Conservation (phyloP, 1,140 invertebrate genomes). For the Drosophila punjabiensis region DNA sequence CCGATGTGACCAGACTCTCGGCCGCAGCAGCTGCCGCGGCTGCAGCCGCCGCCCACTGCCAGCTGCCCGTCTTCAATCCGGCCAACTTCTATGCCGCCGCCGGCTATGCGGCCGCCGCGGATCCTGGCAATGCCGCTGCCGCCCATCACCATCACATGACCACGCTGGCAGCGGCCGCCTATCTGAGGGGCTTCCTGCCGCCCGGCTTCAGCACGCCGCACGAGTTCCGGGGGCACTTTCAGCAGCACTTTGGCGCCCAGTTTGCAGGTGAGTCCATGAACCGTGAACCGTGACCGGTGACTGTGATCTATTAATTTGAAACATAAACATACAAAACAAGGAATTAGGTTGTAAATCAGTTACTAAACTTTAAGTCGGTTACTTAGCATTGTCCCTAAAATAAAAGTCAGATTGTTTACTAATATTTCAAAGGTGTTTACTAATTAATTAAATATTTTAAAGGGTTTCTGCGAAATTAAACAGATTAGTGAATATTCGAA, state of each 20-base stretch:
- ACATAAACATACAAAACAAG: too few species aligned
- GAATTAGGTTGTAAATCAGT: not conserved
- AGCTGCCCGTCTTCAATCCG: conserved; percentile 84
- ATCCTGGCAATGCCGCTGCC: conserved; percentile 70
- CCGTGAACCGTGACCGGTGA: not conserved
- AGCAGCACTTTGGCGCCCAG: conserved; percentile 81
- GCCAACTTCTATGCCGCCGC: conserved; percentile 84
- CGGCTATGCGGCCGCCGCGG: conserved; percentile 78
- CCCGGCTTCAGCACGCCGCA: conserved; percentile 84
- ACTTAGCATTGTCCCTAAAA: not conserved
- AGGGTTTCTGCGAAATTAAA: too few species aligned
- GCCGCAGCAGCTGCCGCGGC: conserved; percentile 78
- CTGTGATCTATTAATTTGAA: too few species aligned
- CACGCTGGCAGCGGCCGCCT: conserved; percentile 80
- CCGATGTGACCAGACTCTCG: conserved; percentile 76
- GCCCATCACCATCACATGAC: conserved; percentile 85
- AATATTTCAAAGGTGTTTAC: too few species aligned
- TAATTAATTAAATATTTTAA: too few species aligned
- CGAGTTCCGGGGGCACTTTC: conserved; percentile 83
- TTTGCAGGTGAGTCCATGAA: conserved; percentile 77
- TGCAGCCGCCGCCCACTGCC: conserved; percentile 80
- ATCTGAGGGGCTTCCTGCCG: conserved; percentile 80
- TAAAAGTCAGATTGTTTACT: not conserved
- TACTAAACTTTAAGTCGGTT: too few species aligned
- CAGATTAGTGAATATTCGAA: not conserved